Base-by-base conservation (phyloP, 2,797 vertebrate genomes). In the Carcharodon carcharias region DNA sequence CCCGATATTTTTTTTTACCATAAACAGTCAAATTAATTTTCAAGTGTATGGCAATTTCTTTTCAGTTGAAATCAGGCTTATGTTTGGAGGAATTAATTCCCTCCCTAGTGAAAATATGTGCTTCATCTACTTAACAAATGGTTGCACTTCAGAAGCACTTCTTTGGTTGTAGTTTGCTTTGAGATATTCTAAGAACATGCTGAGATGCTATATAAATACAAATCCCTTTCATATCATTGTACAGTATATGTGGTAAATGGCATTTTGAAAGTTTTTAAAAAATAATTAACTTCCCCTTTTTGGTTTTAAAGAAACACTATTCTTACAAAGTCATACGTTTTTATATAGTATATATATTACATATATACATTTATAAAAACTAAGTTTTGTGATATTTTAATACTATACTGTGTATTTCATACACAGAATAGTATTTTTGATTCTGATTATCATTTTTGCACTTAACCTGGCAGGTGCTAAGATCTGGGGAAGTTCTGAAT, bases 381-480 rank as follows among this genome's bases (percentile, higher is more conserved):
- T 67, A 93, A 45, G 61, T 67, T 67, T 26, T 67, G 63, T 93
- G 63, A 93, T 67, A 67, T 93, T 45, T 93, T 67, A 67, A 93
- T 93, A 67, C 61, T 67, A 93, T 93, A 56, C 67, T 95, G 67
- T 73, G 65, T 95, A 95, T 45, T 73, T 50, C 69, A 54, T 95
- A 73, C 67, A 73, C 94, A 95, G 67, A 95, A 95, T 77, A 54
- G 93, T 95, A 95, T 71, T 95, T 69, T 69, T 95, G 40, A 28
- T 73, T 77, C 94, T 95, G 58, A 95, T 95, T 21, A 77, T 77
- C 69, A 69, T 77, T 77, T 95, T 95, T 95, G 94, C 94, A 95
- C 54, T 95, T 95, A 95, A 95, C 77, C 94, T 95, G 94, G 31
- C 94, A 95, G 94, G 94, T 95, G 69, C 94, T 77, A 77, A 95